phyloP scores from a whole-genome alignment of 1,140 invertebrate genomes.

The Acyrthosiphon pisum region DNA sequence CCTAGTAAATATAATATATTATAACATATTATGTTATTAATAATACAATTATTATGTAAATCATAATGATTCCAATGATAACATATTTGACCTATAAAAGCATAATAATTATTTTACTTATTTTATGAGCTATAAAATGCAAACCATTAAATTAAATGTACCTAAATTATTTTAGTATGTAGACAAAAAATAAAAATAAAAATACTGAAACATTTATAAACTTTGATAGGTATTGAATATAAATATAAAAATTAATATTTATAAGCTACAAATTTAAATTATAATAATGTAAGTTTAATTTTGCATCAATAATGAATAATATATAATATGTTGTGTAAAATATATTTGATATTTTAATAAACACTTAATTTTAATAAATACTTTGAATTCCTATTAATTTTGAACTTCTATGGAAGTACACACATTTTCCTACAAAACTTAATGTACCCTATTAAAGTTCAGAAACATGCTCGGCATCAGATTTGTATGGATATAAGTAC shows the following conservation, averaged over 20 bases:
- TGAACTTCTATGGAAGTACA: neutral
- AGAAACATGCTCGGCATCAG: no score
- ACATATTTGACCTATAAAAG: slow-evolving; percentile 19
- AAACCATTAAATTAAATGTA: neutral
- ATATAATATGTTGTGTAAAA: neutral
- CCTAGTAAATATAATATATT: neutral
- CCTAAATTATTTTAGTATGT: neutral
- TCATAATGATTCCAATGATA: neutral
- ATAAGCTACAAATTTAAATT: neutral
- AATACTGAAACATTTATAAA: neutral
- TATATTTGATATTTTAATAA: neutral
- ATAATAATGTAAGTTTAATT: neutral
- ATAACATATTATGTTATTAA: neutral
- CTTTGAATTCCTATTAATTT: neutral
- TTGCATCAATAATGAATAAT: neutral
- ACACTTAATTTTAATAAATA: no score
- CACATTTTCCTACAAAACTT: neutral
- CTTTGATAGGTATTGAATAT: no score
- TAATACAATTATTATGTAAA: neutral
- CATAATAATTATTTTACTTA: neutral
- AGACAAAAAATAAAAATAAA: neutral
- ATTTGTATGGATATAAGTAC: no score
- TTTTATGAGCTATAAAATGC: neutral
- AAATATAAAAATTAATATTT: neutral
- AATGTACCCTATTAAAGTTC: neutral